Conservation (phyloP, 2,888 invertebrate species). For the Aphidoletes aphidimyza region DNA sequence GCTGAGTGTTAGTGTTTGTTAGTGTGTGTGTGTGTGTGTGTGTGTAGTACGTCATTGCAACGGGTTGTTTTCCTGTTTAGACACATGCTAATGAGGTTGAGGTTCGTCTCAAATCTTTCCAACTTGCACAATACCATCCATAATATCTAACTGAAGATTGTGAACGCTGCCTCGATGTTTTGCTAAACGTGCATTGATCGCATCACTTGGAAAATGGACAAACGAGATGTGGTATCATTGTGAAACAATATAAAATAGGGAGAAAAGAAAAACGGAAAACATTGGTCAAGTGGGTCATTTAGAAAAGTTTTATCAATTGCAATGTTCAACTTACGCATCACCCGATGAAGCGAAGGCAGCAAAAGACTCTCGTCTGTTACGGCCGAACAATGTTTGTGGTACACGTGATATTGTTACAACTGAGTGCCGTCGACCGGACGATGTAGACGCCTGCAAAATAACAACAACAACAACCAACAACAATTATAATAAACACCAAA, state of each 20-base stretch:
- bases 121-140: slow-evolving; percentile 89
- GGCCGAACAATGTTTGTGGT: slow-evolving; percentile 81
- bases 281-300: too few relatives aligned
- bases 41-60: too few relatives aligned
- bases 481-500: too few relatives aligned
- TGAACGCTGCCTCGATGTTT: slow-evolving; percentile 75
- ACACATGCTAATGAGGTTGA: too few relatives aligned
- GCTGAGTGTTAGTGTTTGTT: too few relatives aligned
- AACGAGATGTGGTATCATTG: too few relatives aligned
- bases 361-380: slow-evolving; percentile 83
- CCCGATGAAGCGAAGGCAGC: slow-evolving; percentile 75
- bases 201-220: neutral
- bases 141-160: slow-evolving; percentile 85
- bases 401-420: slow-evolving; percentile 87
- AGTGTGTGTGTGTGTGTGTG: too few relatives aligned
- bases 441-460: slow-evolving; percentile 68
- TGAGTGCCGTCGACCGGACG: slow-evolving; percentile 83
- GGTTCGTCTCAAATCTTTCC: slow-evolving; percentile 73
- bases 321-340: slow-evolving; percentile 63
- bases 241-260: too few relatives aligned
- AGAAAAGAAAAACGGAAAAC: neutral
- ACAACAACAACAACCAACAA: too few relatives aligned
- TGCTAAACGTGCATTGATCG: neutral
- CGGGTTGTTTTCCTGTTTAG: too few relatives aligned
- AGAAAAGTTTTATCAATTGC: too few relatives aligned